Conservation (phyloP, 1,140 invertebrate genomes). For the Pogonus chalceus region DNA sequence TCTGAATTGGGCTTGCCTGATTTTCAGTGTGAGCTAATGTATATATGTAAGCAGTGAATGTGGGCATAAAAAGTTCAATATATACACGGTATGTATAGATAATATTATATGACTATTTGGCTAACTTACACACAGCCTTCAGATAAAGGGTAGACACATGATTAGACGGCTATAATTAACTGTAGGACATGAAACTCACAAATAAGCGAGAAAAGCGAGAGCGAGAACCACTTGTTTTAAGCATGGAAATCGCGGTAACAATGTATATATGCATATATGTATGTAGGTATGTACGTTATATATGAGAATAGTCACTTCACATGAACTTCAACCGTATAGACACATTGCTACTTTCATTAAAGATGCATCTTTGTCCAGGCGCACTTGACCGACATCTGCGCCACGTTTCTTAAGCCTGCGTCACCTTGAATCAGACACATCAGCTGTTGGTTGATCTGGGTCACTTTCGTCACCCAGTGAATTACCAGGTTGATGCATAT, state of each 20-base stretch:
- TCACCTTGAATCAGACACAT: conserved; percentile 45
- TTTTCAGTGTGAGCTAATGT: too few relatives aligned
- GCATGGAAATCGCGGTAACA: too few relatives aligned
- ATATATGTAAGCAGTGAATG: too few relatives aligned
- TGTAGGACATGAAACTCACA: conserved; percentile 2
- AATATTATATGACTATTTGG: neutral
- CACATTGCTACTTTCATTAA: conserved; percentile 30
- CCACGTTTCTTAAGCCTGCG: conserved; percentile 26
- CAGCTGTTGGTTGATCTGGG: conserved; percentile 39
- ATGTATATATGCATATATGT: too few relatives aligned
- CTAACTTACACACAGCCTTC: conserved; percentile 7
- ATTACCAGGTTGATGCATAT: conserved; percentile 32
- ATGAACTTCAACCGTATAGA: conserved; percentile 21
- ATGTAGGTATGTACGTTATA: conserved; percentile 2
- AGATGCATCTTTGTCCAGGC: conserved; percentile 20
- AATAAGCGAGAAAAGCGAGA: conserved; percentile 1
- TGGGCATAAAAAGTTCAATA: too few relatives aligned
- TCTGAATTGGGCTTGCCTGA: too few relatives aligned
- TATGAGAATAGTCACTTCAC: too few relatives aligned
- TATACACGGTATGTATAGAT: too few relatives aligned
- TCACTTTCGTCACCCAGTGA: conserved; percentile 44
- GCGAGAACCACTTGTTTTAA: too few relatives aligned
- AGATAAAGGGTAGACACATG: conserved; percentile 4
- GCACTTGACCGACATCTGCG: conserved; percentile 17
- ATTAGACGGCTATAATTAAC: conserved; percentile 1